These are phyloP conservation scores for Eilema griseolum DNA, from an alignment of 2,888 invertebrate genomes.

Conservation along the genomic window DNA sequence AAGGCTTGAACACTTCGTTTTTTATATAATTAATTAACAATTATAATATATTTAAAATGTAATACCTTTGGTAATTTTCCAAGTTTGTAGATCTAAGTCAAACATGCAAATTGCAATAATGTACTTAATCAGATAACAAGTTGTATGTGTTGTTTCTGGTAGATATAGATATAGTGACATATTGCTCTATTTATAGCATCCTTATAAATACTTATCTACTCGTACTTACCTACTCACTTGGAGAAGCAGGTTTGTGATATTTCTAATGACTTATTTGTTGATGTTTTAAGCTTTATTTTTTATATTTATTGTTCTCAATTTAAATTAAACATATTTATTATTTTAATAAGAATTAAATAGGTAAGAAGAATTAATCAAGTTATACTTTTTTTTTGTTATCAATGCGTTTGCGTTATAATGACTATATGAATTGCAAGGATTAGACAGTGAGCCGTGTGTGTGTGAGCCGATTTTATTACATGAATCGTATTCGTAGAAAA, in stretches of 20 bases:
- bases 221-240: not conserved
- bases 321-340: not conserved
- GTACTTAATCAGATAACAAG: constrained; percentile 5
- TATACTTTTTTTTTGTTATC: constrained; percentile 14
- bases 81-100: not conserved
- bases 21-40: not conserved
- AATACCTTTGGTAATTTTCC: not conserved
- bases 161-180: not conserved
- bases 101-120: not conserved
- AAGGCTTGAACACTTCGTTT: not conserved
- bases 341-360: not conserved
- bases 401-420: not conserved
- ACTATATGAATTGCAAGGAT: no score
- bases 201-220: not conserved
- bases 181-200: not conserved
- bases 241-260: not conserved
- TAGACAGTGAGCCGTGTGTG: no score
- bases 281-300: constrained; percentile 11
- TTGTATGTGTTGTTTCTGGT: not conserved
- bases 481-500: no score
- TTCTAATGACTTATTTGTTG: not conserved
- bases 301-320: not conserved
- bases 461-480: no score
- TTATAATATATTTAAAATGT: not conserved
- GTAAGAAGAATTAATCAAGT: constrained; percentile 12